Percentiles rank a stretch among this genome's conserved stretches.
phyloP scores from a whole-genome alignment of 2,113 vertebrate genomes.

The Phoenicopterus ruber region DNA sequence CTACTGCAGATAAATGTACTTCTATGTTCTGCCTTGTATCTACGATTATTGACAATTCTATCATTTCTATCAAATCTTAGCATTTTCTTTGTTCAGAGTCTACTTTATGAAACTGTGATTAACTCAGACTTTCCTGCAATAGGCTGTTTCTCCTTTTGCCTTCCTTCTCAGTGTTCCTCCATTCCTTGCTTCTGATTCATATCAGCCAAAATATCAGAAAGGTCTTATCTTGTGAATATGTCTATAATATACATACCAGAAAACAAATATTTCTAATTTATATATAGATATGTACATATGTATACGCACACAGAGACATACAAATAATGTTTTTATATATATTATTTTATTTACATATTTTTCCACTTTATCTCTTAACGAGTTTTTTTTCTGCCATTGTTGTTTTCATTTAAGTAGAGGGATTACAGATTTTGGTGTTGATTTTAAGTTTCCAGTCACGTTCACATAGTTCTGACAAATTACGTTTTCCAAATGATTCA shows the following conservation, averaged over 20 bases:
- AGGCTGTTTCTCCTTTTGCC: background rate
- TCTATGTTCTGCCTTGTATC: background rate
- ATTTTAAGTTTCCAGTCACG: background rate
- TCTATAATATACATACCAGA: background rate
- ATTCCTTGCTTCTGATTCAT: background rate
- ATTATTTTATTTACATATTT: background rate
- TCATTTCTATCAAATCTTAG: background rate
- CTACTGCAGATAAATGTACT: background rate
- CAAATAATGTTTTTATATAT: background rate
- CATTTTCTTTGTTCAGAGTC: background rate
- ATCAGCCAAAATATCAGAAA: background rate
- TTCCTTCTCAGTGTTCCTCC: background rate
- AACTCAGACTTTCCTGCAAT: background rate
- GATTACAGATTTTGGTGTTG: background rate
- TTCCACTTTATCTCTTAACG: background rate
- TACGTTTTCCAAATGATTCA: background rate
- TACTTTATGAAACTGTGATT: background rate
- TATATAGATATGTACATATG: background rate
- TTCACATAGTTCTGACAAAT: background rate
- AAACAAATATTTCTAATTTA: background rate
- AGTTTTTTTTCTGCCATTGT: background rate
- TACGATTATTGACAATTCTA: background rate
- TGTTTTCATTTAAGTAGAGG: background rate
- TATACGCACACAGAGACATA: background rate
- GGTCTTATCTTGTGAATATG: background rate